Conservation (phyloP, 1,140 invertebrate genomes). For the Xylocopa sonorina region DNA sequence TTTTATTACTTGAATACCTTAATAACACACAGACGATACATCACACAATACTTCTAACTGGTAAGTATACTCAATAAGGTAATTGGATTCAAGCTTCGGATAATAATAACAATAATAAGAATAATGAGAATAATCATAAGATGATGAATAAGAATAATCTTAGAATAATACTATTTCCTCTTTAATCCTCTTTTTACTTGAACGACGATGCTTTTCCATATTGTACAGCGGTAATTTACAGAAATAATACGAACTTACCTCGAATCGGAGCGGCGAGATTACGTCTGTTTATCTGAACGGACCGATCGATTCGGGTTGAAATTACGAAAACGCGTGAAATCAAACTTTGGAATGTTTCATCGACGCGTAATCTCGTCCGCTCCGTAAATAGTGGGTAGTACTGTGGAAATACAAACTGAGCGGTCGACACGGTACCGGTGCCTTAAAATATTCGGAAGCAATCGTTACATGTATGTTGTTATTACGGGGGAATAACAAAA, state of each 20-base stretch:
- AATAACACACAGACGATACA: constrained; percentile 77
- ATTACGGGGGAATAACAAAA: constrained; percentile 61
- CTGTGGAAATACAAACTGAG: constrained; percentile 49
- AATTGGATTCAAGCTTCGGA: constrained; percentile 70
- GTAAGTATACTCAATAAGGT: constrained; percentile 74
- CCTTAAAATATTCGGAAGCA: constrained; percentile 40
- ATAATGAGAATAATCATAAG: constrained; percentile 8
- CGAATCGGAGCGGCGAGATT: constrained; percentile 61
- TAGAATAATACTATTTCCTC: constrained; percentile 60
- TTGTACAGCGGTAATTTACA: constrained; percentile 72
- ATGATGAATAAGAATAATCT: constrained; percentile 34
- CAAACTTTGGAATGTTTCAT: constrained; percentile 48
- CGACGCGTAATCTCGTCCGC: constrained; percentile 39
- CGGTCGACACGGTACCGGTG: constrained; percentile 40
- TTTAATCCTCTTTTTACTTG: constrained; percentile 62
- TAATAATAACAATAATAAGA: constrained; percentile 54
- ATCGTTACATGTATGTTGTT: constrained; percentile 36
- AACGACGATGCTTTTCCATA: constrained; percentile 60
- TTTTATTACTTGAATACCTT: constrained; percentile 76
- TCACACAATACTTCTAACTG: constrained; percentile 77
- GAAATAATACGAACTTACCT: constrained; percentile 59
- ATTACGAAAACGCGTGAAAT: not conserved
- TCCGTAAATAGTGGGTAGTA: constrained; percentile 26
- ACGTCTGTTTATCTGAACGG: constrained; percentile 20
- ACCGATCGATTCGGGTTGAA: constrained; percentile 13